Base-by-base conservation (phyloP, 2,113 vertebrate species). In the Triplophysa tibetana region DNA sequence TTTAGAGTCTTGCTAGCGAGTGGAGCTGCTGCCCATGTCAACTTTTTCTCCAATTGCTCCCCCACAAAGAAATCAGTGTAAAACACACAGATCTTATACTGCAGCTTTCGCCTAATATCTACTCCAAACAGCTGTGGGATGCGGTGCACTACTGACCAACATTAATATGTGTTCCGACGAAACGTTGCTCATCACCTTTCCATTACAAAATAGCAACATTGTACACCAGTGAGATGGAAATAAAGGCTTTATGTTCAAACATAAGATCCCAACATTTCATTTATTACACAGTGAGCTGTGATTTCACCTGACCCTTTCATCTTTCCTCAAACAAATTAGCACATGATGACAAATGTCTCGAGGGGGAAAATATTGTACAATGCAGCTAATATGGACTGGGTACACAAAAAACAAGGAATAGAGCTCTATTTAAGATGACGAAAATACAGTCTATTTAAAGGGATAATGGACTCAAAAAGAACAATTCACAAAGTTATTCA, bases 41-140 rank as follows among this genome's bases (percentile, higher is more conserved):
- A 69, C 78, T 66, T 78, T 66, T 85, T 82, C 33, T 75, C 82
- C 77, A 82, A 83, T 84, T 84, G 84, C 67, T 66, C 76, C 77
- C 78, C 72, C 70, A 26, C 77, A 79, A 79, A 60, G n/a, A 43
- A 43, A 23, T 62, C 43, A 7, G 33, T 38, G 33, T 38, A 38
- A 38, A 69, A 70, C 63, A 62, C 78, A 81, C 80, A 84, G 45
- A 78, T 60, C 26, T 10, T 2, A 23, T 4, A n/a, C 17, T 13
- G 52, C 26, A 45, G 38, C 11, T n/a, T 61, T 24, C 41, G 16
- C 48, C 58, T 54, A 12, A 76, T 29, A 76, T 70, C 76, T 26
- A 54, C 64, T 82, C 61, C 29, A n/a, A 72, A 21, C 66, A 70
- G 48, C 73, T 78, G 75, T 58, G 77, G 21, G 26, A 23, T 43